Base-by-base conservation (phyloP, 1,140 invertebrate genomes). In the Solenopsis fugax region DNA sequence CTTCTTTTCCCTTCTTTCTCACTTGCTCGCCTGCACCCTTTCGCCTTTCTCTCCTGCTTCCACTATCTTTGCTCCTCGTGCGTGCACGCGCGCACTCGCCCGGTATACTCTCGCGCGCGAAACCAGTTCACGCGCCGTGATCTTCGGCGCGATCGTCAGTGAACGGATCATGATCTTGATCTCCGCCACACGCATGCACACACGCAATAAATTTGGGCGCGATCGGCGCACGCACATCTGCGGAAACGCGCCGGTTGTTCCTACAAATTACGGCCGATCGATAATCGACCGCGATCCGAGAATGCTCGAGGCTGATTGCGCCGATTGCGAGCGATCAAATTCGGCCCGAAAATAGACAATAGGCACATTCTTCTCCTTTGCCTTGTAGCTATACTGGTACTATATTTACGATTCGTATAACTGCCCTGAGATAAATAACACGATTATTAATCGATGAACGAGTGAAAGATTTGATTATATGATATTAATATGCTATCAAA, bases 71-170 rank as follows among this genome's bases (percentile, higher is more conserved):
- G 41, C 50, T 85, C 78, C 29, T 62, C 34, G 73, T 58, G 41
- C 78, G 69, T 50, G 52, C 60, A 29, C 64, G 45, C 62, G 37
- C 65, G 54, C 64, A 56, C 45, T 29, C 75, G 76, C 54, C 82
- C 85, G 87, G 88, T 88, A 91, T 92, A 52, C 45, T 21, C 60
- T 80, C 88, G 91, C 85, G 87, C 88, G 91, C 87, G 87, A 93
- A 94, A 94, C 93, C 92, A 93, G 93, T 94, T 93, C 93, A 93
- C 90, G 88, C 86, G 84, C 86, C 84, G 90, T 86, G 91, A 92
- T 93, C 91, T 88, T 84, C 52, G 87, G 64, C 82, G 87, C 67
- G 90, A 93, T 92, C 81, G 29, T 54, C 69, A 60, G 29, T 9
- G 77, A 87, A 90, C 54, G 75, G 62, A 88, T 62, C 81, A 87